Percentiles rank a stretch among this genome's conserved stretches.
phyloP scores from a whole-genome alignment of 1,140 invertebrate genomes.

The Sweltsa coloradensis region DNA sequence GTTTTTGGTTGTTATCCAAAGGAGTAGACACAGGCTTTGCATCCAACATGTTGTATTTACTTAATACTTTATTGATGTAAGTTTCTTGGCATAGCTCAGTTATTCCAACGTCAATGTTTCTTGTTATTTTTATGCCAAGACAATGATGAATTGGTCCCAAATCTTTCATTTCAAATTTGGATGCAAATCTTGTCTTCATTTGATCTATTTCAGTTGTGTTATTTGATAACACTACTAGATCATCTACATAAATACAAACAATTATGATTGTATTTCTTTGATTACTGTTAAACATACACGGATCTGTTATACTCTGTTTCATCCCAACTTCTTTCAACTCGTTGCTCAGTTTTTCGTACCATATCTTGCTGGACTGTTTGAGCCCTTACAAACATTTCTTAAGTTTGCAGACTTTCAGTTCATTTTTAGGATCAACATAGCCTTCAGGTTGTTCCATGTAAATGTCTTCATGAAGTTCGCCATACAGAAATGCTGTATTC shows the following conservation, averaged over 20 bases:
- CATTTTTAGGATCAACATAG: constrained; percentile 6
- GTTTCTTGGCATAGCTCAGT: constrained; percentile 19
- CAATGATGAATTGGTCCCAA: constrained; percentile 15
- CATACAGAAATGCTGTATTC: constrained; percentile 24
- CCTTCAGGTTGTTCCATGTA: constrained; percentile 13
- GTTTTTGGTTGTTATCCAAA: constrained; percentile 17
- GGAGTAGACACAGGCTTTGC: constrained; percentile 17
- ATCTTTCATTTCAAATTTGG: constrained; percentile 17
- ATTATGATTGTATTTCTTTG: constrained; percentile 6
- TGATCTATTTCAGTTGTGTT: not conserved
- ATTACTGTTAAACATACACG: constrained; percentile 18
- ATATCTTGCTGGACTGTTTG: constrained; percentile 19
- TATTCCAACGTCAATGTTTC: constrained; percentile 8
- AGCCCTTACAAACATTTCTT: constrained; percentile 21
- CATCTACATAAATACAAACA: constrained; percentile 12
- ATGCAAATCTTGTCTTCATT: constrained; percentile 11
- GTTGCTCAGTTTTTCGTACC: constrained; percentile 19
- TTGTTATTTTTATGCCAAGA: constrained; percentile 19
- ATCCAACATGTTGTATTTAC: constrained; percentile 17
- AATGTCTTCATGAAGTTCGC: constrained; percentile 23
- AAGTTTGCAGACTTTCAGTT: constrained; percentile 10
- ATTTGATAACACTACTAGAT: constrained; percentile 12
- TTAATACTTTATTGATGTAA: constrained; percentile 13
- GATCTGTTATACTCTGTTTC: constrained; percentile 17
- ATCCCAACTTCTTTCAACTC: constrained; percentile 17